Conservation (phyloP, 2,113 vertebrate species). For the Semicossyphus pulcher region DNA sequence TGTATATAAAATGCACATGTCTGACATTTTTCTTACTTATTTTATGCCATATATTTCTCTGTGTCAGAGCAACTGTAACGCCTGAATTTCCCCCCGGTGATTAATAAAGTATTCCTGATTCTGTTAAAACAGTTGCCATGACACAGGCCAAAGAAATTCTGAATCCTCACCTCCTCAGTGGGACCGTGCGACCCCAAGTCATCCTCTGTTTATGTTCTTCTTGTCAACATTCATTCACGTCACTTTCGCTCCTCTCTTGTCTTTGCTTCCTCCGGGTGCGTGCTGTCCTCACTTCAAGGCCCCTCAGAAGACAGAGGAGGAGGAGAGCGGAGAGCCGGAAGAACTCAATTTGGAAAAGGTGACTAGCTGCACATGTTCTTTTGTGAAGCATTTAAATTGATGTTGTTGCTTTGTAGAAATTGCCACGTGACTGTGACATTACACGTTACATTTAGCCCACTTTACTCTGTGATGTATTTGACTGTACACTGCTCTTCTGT, state of each 20-base stretch:
- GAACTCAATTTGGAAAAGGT: slow-evolving; percentile 93
- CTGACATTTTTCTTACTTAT: no score
- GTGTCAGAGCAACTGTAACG: no score
- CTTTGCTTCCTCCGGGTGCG: slow-evolving; percentile 5
- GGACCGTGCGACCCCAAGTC: neutral
- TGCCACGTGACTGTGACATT: neutral
- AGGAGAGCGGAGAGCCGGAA: slow-evolving; percentile 63
- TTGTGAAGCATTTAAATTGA: no score
- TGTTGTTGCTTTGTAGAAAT: no score
- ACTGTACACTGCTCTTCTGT: neutral
- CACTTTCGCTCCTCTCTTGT: neutral
- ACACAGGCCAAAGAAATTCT: no score
- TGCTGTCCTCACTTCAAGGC: slow-evolving; percentile 38
- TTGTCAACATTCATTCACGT: slow-evolving; percentile 3
- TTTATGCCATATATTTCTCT: no score
- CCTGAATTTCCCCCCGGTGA: no score
- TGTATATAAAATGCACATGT: no score
- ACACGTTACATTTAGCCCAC: neutral
- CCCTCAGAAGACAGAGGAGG: slow-evolving; percentile 69
- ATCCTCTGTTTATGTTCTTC: neutral
- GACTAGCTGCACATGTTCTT: no score
- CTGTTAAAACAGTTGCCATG: no score
- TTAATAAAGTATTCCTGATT: no score
- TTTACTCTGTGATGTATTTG: neutral
- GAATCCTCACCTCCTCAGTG: neutral